Percentiles rank a stretch among this genome's conserved stretches.
These are phyloP conservation scores for Digitonthophagus gazella DNA, from an alignment of 2,888 invertebrate genomes.

Conservation along the genomic window DNA sequence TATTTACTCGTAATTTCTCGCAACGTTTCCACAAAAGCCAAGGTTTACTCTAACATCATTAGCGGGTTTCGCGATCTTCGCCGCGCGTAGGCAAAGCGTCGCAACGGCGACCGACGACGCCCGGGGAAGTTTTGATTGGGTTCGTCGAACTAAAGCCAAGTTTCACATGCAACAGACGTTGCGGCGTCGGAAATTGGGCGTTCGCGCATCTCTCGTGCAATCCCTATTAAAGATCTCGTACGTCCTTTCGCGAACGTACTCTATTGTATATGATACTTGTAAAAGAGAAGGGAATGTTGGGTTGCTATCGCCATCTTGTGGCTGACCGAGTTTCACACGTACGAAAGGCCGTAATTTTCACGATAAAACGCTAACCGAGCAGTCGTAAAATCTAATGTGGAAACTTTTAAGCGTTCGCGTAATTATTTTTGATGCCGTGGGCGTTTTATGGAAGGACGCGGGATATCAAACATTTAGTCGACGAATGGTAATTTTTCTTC, in stretches of 20 bases:
- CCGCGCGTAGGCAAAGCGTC: neutral
- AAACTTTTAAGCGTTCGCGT: neutral
- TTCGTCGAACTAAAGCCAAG: constrained; percentile 10
- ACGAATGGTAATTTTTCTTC: no score
- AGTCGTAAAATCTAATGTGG: neutral
- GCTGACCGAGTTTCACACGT: neutral
- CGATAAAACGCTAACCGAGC: neutral
- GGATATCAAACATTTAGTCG: neutral
- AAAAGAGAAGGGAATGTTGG: neutral
- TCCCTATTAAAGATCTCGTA: neutral
- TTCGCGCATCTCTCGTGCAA: constrained; percentile 4
- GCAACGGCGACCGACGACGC: neutral
- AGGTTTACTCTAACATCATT: neutral
- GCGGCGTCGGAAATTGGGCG: constrained; percentile 9
- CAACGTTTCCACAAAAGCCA: neutral
- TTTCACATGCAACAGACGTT: constrained; percentile 13
- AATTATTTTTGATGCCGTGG: neutral
- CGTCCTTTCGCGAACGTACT: neutral
- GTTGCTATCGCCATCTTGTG: neutral
- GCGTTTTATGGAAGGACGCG: neutral
- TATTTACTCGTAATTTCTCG: neutral
- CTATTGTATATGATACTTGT: neutral
- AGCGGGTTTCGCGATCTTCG: neutral
- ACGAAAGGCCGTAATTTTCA: neutral
- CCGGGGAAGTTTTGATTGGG: constrained; percentile 12